Percentiles rank a stretch among this genome's conserved stretches.
These are phyloP conservation scores for Percopsis omiscomaycus DNA, from an alignment of 2,797 vertebrate species.

Conservation along the genomic window DNA sequence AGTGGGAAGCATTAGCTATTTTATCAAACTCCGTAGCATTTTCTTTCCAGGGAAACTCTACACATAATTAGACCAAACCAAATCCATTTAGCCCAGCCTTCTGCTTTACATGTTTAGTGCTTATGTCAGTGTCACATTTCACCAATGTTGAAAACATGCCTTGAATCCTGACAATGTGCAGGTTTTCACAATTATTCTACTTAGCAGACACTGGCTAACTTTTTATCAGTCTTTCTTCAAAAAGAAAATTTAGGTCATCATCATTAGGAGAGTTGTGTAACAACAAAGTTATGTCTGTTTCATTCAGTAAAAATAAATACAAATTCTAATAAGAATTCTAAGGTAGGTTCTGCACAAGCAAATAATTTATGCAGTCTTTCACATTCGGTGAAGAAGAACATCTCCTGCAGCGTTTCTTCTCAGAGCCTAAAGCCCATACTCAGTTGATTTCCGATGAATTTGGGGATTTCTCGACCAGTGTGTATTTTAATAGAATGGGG, in stretches of 20 bases:
- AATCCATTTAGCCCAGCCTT: conserved; percentile 19
- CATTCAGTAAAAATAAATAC: no score
- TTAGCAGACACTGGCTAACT: no score
- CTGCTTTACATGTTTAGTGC: conserved; percentile 8
- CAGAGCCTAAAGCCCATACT: background rate
- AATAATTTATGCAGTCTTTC: no score
- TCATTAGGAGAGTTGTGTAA: no score
- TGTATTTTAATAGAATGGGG: conserved; percentile 39
- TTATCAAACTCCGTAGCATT: conserved; percentile 61
- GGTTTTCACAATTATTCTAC: no score
- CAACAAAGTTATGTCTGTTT: no score
- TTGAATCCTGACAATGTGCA: no score
- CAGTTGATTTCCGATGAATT: conserved; percentile 5
- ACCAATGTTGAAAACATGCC: no score
- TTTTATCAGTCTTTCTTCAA: no score
- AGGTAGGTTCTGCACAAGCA: no score
- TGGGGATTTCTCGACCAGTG: conserved; percentile 13
- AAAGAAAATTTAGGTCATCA: no score
- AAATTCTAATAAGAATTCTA: no score
- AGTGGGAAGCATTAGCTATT: conserved; percentile 52
- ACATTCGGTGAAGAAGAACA: conserved; percentile 18
- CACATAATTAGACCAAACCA: conserved; percentile 43
- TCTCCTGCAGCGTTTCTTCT: conserved; percentile 15
- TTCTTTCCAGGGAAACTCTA: conserved; percentile 47
- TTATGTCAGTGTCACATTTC: background rate